Conservation (phyloP, 2,113 vertebrate genomes). For the Acrocephalus kingi region DNA sequence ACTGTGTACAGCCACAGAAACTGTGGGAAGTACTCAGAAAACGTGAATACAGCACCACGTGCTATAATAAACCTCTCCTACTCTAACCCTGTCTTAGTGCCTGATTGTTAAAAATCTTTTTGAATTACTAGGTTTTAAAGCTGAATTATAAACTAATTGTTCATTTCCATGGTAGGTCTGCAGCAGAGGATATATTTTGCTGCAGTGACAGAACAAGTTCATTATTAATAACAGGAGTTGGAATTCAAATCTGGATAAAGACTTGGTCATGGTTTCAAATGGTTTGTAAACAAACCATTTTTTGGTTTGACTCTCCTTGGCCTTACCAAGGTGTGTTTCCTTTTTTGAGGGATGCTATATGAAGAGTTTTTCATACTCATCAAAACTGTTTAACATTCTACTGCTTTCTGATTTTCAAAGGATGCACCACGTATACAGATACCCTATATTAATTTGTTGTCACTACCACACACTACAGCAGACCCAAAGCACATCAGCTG, state of each 20-base stretch:
- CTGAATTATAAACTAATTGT: background rate
- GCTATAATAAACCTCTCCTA: background rate
- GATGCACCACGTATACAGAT: background rate
- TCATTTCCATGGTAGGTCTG: background rate
- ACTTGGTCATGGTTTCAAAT: background rate
- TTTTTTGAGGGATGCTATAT: background rate
- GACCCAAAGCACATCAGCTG: background rate
- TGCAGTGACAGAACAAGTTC: background rate
- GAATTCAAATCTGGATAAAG: background rate
- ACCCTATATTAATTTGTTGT: background rate
- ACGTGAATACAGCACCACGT: background rate
- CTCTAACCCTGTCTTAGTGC: background rate
- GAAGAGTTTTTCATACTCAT: background rate
- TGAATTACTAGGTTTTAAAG: background rate
- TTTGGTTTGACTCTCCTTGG: background rate
- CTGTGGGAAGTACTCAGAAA: background rate
- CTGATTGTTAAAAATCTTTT: background rate
- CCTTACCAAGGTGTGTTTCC: background rate
- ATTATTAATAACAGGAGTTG: background rate
- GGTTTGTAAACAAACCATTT: background rate
- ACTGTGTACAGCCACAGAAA: background rate
- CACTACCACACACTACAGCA: background rate
- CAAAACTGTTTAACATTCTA: background rate
- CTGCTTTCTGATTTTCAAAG: background rate
- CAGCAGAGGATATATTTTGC: background rate